Evolutionary conservation across 37 sponge, comb jelly and placozoan genomes (phyloP).

Genomic region (Dysidea cf. avara): DNA sequence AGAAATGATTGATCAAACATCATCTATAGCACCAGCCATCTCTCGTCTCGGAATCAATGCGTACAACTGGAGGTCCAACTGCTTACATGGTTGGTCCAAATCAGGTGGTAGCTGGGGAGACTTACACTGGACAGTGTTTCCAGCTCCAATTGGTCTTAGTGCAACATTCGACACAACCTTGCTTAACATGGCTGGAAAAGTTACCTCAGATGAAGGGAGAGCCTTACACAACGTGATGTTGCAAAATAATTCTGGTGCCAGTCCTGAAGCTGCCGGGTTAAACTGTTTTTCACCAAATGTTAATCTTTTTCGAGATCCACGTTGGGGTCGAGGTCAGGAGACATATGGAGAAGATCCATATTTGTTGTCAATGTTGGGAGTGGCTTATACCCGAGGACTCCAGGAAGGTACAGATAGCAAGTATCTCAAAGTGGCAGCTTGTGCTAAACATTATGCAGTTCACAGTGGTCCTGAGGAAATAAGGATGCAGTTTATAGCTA

Average conservation of each 20-base stretch:
- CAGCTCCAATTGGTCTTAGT: conserved; percentile 68
- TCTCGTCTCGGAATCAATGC: too few relatives aligned
- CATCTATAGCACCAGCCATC: conserved; percentile 74
- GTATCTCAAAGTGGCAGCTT: too few relatives aligned
- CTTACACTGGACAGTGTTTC: conserved; percentile 75
- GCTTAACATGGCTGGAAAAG: conserved; percentile 35
- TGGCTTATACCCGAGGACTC: too few relatives aligned
- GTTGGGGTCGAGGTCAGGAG: too few relatives aligned
- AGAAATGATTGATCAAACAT: conserved; percentile 67
- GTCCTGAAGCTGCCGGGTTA: conserved; percentile 74
- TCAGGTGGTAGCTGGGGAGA: conserved; percentile 59
- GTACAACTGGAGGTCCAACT: conserved; percentile 88
- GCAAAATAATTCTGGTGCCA: conserved; percentile 43
- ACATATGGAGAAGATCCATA: too few relatives aligned
- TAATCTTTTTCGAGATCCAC: too few relatives aligned
- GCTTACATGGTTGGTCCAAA: conserved; percentile 74
- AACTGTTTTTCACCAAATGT: conserved; percentile 86
- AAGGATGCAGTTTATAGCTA: conserved; percentile 36
- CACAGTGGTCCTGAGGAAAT: too few relatives aligned
- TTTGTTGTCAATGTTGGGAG: too few relatives aligned
- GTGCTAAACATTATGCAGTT: too few relatives aligned
- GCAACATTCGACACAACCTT: conserved; percentile 64
- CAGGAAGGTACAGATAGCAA: too few relatives aligned
- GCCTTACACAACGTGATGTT: conserved; percentile 76
- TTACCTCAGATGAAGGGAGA: conserved; percentile 64